Evolutionary conservation across 2,888 invertebrate species (phyloP).

Genomic region (Lasioglossum leucozonium): DNA sequence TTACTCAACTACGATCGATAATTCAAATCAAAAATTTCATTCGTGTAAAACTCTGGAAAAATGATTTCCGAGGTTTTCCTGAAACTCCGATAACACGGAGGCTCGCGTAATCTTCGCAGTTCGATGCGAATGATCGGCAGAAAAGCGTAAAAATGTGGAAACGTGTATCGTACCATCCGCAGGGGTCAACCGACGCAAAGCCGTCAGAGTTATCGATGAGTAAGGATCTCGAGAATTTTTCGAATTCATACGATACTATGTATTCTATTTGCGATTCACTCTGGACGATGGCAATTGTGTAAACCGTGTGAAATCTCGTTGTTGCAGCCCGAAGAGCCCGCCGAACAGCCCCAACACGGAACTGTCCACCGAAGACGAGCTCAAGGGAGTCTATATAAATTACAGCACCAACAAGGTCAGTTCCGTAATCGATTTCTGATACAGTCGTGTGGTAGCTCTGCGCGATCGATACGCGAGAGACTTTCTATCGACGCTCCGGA

Average conservation of each 20-base stretch:
- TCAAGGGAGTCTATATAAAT: slow-evolving; percentile 92
- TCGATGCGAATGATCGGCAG: not conserved
- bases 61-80: too few relatives aligned
- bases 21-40: too few relatives aligned
- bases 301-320: slow-evolving; percentile 34
- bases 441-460: not conserved
- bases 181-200: not conserved
- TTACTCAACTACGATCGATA: too few relatives aligned
- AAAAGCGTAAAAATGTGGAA: not conserved
- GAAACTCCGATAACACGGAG: not conserved
- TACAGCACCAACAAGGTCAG: slow-evolving; percentile 88
- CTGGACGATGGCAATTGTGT: not conserved
- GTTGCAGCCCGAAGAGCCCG: slow-evolving; percentile 93
- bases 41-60: too few relatives aligned
- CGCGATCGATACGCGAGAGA: not conserved
- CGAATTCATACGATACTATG: too few relatives aligned
- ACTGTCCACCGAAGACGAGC: slow-evolving; percentile 90
- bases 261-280: not conserved
- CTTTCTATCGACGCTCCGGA: not conserved
- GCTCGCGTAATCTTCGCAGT: slow-evolving; percentile 22
- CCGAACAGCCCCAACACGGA: slow-evolving; percentile 96
- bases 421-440: slow-evolving; percentile 60
- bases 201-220: not conserved
- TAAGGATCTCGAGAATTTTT: not conserved
- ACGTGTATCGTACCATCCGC: not conserved